Percentiles rank a stretch among this genome's conserved stretches.
These are phyloP conservation scores for Drosophila murphyi DNA, from an alignment of 1,140 invertebrate species.

Conservation along the genomic window DNA sequence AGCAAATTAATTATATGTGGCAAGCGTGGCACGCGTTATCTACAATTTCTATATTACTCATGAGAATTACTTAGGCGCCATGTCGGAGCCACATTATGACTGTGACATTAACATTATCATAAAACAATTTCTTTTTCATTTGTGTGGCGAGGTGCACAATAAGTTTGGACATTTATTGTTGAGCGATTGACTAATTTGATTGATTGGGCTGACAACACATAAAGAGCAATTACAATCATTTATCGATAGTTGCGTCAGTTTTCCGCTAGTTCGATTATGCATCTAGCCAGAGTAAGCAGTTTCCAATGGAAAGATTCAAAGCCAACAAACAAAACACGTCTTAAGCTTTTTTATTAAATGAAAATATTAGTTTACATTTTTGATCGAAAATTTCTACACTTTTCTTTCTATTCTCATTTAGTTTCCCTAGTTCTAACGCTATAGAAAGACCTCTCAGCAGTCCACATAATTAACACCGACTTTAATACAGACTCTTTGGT, in stretches of 20 bases:
- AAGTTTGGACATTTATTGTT: background rate
- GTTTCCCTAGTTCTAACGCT: background rate
- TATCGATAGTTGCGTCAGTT: background rate
- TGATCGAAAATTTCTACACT: background rate
- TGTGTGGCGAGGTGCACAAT: background rate
- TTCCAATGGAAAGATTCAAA: background rate
- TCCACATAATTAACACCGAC: constrained; percentile 42
- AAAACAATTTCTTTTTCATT: background rate
- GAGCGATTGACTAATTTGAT: background rate
- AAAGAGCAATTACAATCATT: background rate
- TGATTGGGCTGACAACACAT: background rate
- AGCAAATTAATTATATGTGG: constrained; percentile 38
- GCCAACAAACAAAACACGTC: background rate
- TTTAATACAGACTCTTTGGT: constrained; percentile 45
- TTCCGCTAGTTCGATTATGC: background rate
- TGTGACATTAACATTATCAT: background rate
- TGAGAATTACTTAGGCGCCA: constrained; percentile 22
- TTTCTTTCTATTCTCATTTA: background rate
- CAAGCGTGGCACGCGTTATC: constrained; percentile 13
- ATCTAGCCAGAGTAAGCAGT: background rate
- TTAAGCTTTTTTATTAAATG: background rate
- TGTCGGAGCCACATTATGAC: background rate
- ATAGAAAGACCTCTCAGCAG: background rate
- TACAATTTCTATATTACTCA: constrained; percentile 20
- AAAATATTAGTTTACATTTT: background rate